Conservation (phyloP, 2,888 invertebrate species). For the Tuberolachnus salignus region DNA sequence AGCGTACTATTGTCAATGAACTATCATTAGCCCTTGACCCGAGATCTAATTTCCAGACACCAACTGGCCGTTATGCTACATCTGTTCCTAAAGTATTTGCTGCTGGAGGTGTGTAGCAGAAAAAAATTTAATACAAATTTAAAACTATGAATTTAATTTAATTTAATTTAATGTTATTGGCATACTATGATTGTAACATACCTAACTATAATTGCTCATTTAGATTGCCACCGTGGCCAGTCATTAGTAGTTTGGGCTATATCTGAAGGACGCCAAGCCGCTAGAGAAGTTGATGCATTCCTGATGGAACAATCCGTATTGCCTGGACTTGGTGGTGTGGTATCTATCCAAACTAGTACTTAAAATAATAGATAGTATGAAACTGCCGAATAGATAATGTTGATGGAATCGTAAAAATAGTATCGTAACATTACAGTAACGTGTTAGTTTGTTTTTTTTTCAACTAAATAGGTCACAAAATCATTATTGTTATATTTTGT, state of each 20-base stretch:
- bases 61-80: slow-evolving; percentile 77
- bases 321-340: slow-evolving; percentile 91
- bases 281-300: slow-evolving; percentile 87
- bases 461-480: slow-evolving; percentile 19
- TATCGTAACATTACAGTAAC: slow-evolving; percentile 21
- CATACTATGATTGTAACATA: neutral
- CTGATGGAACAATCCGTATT: slow-evolving; percentile 81
- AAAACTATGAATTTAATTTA: neutral
- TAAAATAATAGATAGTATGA: neutral
- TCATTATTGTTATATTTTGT: slow-evolving; percentile 35
- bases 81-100: slow-evolving; percentile 86
- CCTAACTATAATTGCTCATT: slow-evolving; percentile 58
- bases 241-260: slow-evolving; percentile 99
- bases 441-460: slow-evolving; percentile 30
- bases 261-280: slow-evolving; percentile 96
- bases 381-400: neutral
- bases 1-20: slow-evolving; percentile 85
- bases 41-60: slow-evolving; percentile 89
- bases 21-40: slow-evolving; percentile 80
- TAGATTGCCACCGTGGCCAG: slow-evolving; percentile 98
- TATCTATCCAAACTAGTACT: slow-evolving; percentile 61
- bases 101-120: slow-evolving; percentile 79
- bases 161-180: neutral
- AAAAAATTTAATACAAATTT: neutral
- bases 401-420: slow-evolving; percentile 17